Percentiles rank a stretch among this genome's conserved stretches.
phyloP scores from a whole-genome alignment of 2,113 vertebrate species.

The Nothoprocta pentlandii region DNA sequence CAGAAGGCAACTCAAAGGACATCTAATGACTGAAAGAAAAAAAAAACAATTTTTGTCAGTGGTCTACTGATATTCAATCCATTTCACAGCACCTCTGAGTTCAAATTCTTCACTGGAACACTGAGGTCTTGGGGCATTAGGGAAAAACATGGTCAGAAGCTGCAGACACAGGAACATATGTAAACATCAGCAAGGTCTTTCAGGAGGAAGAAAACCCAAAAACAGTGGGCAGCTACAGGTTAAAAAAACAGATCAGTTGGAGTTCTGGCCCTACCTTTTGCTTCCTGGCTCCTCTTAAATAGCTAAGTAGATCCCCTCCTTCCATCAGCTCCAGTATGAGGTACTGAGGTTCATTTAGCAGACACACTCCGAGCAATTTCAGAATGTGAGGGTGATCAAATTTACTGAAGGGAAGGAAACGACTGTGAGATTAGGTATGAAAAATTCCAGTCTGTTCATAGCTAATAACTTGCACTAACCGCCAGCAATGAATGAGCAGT shows the following conservation, averaged over 20 bases:
- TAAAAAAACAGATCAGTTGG: not conserved
- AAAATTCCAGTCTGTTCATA: not conserved
- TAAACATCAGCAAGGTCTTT: not conserved
- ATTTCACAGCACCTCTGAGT: not conserved
- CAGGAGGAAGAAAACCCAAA: not conserved
- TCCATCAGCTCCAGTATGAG: slow-evolving; percentile 85
- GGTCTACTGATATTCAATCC: not conserved
- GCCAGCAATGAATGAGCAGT: not conserved
- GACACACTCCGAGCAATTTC: slow-evolving; percentile 80
- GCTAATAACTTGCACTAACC: not conserved
- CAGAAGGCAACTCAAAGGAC: not conserved
- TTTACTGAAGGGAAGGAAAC: slow-evolving; percentile 70
- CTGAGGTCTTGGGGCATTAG: not conserved
- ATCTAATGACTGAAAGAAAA: not conserved
- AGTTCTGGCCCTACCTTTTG: slow-evolving; percentile 41
- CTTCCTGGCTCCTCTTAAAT: slow-evolving; percentile 77
- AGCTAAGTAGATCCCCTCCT: slow-evolving; percentile 81
- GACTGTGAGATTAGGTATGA: not conserved
- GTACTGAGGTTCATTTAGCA: slow-evolving; percentile 82
- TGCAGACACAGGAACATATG: not conserved
- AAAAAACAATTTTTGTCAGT: not conserved
- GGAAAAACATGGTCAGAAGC: not conserved
- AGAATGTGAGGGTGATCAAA: slow-evolving; percentile 85
- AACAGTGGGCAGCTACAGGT: not conserved
- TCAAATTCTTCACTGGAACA: not conserved